phyloP scores from a whole-genome alignment of 2,113 vertebrate genomes.

The Theropithecus gelada region DNA sequence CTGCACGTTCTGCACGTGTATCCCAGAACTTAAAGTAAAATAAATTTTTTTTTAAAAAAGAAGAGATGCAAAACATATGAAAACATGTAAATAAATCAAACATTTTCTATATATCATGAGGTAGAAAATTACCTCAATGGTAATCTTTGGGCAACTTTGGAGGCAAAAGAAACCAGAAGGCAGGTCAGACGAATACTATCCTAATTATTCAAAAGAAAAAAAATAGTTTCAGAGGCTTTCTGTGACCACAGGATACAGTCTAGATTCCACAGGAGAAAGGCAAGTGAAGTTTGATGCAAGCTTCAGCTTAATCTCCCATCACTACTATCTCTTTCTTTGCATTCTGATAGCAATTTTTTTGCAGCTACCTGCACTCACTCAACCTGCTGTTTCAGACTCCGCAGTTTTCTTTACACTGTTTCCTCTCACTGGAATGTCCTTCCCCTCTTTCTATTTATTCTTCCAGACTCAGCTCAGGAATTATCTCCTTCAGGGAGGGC shows the following conservation, averaged over 20 bases:
- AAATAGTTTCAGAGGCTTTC: not conserved
- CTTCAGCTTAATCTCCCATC: not conserved
- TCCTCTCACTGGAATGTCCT: not conserved
- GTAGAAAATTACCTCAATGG: not conserved
- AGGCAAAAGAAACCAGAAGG: not conserved
- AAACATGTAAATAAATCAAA: not conserved
- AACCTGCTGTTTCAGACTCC: not conserved
- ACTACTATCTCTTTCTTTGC: not conserved
- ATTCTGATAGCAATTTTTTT: not conserved
- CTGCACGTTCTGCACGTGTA: no score
- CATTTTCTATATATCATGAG: not conserved
- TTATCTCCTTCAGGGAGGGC: not conserved
- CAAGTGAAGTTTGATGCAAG: no score
- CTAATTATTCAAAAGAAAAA: not conserved
- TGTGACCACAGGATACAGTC: no score
- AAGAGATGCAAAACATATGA: not conserved
- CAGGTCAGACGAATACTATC: not conserved
- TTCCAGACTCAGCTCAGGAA: not conserved
- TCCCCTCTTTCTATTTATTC: not conserved
- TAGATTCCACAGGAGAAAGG: not conserved
- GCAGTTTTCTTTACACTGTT: not conserved
- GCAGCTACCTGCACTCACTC: not conserved
- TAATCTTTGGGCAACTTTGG: not conserved
- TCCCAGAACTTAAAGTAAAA: no score
- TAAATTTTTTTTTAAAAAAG: no score